Evolutionary conservation across 2,113 vertebrate species (phyloP).

Genomic region (Mixornis gularis): DNA sequence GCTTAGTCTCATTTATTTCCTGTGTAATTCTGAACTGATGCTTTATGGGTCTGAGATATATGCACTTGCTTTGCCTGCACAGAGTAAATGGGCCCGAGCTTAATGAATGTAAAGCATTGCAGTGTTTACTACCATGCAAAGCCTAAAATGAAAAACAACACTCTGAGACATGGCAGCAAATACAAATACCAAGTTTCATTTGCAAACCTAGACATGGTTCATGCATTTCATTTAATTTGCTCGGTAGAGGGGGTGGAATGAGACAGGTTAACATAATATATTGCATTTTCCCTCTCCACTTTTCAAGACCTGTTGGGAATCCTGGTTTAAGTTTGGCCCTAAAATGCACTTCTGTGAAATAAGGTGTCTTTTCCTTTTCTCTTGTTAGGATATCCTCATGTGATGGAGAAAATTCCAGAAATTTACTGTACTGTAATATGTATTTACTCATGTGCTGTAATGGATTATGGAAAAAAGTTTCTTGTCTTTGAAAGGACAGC

Average conservation of each 20-base stretch:
- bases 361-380: not conserved
- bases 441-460: not conserved
- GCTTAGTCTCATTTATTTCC: slow-evolving; percentile 68
- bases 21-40: slow-evolving; percentile 68
- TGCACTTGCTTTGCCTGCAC: slow-evolving; percentile 59
- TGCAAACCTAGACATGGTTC: slow-evolving; percentile 65
- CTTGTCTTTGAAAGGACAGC: not conserved
- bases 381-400: not conserved
- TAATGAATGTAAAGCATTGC: slow-evolving; percentile 71
- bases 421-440: not conserved
- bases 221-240: slow-evolving; percentile 66
- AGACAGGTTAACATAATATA: slow-evolving; percentile 33
- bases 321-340: not conserved
- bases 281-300: slow-evolving; percentile 1
- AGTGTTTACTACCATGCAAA: slow-evolving; percentile 65
- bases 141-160: slow-evolving; percentile 65
- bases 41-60: slow-evolving; percentile 59
- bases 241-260: not conserved
- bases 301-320: not conserved
- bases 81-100: slow-evolving; percentile 66
- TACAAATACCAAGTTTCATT: slow-evolving; percentile 68
- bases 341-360: not conserved
- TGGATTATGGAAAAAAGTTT: not conserved
- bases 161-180: slow-evolving; percentile 55
- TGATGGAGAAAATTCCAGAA: not conserved